Base-by-base conservation (phyloP, 1,140 invertebrate species). In the Heliconius eleuchia region DNA sequence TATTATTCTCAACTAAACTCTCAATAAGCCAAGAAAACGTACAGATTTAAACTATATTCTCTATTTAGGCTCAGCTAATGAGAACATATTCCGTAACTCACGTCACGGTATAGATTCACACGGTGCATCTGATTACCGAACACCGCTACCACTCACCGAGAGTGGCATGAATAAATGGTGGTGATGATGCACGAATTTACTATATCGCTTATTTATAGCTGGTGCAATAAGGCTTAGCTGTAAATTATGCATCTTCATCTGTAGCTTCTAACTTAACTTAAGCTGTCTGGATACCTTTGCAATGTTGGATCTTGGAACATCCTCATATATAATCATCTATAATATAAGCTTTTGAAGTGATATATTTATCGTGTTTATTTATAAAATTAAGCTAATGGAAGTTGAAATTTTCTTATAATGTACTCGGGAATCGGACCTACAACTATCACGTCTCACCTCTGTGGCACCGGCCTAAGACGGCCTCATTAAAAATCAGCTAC, bases 151-250 rank as follows among this genome's bases (percentile, higher is more conserved):
- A 77, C 76, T 77, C 76, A 71, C 76, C 11, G 66, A 66, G 55
- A 76, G 30, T 77, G 84, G 84, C 86, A 87, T 88, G 87, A 89
- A 89, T 89, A 90, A 87, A 89, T 86, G 84, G 83, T 79, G 86
- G 86, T 88, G 89, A 88, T 88, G 87, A 90, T 88, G 89, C 91
- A 92, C 91, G 91, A 92, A 85, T 82, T 83, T 80, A 81, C 80
- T 82, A 81, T 85, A 86, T 84, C 71, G 50, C 66, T 80, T 80
- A 80, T 80, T 80, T 77, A 77, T 77, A 77, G 50, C 66, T 72
- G 71, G 74, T 73, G 74, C 71, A 80, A 80, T 76, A 76, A 46
- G 74, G 79, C 74, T 74, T 70, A 74, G 74, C 71, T 52, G 75
- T 80, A 76, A 76, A 76, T 73, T 76, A 80, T 73, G 74, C 52